Conservation (phyloP, 2,888 invertebrate genomes). For the Eurytoma adleriae region DNA sequence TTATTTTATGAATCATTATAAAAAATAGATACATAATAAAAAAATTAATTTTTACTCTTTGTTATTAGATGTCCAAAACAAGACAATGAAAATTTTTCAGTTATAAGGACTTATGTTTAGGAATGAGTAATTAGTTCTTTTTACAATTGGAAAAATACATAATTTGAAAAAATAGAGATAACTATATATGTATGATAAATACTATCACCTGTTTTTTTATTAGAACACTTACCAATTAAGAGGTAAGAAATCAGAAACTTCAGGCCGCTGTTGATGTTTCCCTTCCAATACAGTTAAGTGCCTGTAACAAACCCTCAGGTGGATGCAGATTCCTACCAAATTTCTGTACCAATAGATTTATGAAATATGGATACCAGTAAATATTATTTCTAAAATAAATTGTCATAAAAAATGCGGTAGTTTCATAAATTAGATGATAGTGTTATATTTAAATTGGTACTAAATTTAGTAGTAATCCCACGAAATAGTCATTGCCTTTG, state of each 20-base stretch:
- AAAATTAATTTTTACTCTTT: neutral
- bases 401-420: neutral
- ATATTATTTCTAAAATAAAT: neutral
- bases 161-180: slow-evolving; percentile 11
- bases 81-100: too few species aligned
- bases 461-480: slow-evolving; percentile 73
- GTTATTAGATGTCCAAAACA: neutral
- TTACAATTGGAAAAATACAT: neutral
- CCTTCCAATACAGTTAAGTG: slow-evolving; percentile 74
- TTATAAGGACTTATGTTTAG: too few species aligned
- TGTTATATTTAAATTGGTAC: slow-evolving; percentile 65
- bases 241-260: slow-evolving; percentile 65
- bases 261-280: slow-evolving; percentile 72
- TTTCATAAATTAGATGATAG: too few species aligned
- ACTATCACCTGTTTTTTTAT: neutral
- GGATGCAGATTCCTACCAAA: slow-evolving; percentile 75
- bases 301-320: slow-evolving; percentile 83
- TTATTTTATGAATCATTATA: too few species aligned
- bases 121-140: too few species aligned
- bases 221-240: slow-evolving; percentile 65
- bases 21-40: too few species aligned
- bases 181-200: neutral
- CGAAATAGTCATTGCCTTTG: slow-evolving; percentile 68
- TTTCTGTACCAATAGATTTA: slow-evolving; percentile 52
- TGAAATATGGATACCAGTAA: slow-evolving; percentile 14